These are phyloP conservation scores for Hypocryptadius cinnamomeus DNA, from an alignment of 2,113 vertebrate genomes.

Conservation along the genomic window DNA sequence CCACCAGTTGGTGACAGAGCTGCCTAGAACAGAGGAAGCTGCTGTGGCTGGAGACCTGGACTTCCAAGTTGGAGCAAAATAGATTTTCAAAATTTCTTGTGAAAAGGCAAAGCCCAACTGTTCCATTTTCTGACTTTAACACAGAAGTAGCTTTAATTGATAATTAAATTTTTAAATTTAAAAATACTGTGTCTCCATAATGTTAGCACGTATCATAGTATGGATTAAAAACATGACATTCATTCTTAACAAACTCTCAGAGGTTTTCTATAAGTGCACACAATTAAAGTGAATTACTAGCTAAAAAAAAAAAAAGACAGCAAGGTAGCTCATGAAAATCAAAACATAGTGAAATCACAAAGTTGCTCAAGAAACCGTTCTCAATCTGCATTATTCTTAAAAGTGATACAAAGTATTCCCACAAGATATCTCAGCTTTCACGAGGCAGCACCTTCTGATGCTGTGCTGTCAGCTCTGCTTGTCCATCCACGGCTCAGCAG, in stretches of 20 bases:
- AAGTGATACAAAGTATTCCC: background rate
- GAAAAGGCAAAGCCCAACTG: background rate
- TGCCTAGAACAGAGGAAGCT: background rate
- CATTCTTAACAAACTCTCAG: background rate
- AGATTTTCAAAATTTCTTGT: background rate
- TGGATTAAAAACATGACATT: background rate
- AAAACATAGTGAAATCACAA: background rate
- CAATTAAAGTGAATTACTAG: background rate
- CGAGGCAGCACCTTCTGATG: background rate
- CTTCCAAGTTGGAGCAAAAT: background rate
- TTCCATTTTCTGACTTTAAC: background rate
- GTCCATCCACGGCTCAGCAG: background rate
- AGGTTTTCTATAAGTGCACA: background rate
- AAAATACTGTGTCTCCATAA: background rate
- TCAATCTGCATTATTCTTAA: fast-evolving
- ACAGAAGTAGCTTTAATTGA: background rate
- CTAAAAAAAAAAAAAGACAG: background rate
- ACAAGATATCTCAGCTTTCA: background rate
- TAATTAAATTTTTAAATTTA: background rate
- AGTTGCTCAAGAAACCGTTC: background rate
- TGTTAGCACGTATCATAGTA: background rate
- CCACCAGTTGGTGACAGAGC: background rate
- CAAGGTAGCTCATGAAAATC: background rate
- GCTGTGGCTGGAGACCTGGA: background rate
- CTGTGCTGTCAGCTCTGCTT: background rate